Evolutionary conservation across 2,113 vertebrate genomes (phyloP).

Genomic region (Myrmecobius fasciatus): DNA sequence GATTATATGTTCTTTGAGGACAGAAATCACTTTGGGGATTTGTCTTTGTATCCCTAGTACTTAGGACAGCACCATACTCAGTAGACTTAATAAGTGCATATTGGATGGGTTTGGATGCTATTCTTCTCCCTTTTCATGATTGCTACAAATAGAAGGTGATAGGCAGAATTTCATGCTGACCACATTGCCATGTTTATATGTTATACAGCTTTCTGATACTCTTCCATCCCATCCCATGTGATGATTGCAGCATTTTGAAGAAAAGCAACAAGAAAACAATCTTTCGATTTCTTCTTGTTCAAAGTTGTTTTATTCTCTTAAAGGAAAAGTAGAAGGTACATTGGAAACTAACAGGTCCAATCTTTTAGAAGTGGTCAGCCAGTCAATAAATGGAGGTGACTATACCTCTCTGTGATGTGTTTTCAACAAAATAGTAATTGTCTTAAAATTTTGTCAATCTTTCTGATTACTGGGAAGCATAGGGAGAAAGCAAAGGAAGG

Average conservation of each 20-base stretch:
- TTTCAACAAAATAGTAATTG: not conserved
- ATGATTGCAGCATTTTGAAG: not conserved
- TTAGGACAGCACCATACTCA: slow-evolving; percentile 11
- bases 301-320: not conserved
- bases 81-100: not conserved
- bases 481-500: not conserved
- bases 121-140: not conserved
- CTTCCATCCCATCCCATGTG: too few species aligned
- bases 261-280: not conserved
- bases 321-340: not conserved
- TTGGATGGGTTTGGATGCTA: not conserved
- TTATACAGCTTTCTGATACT: not conserved
- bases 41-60: not conserved
- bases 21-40: not conserved
- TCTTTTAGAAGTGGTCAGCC: too few species aligned
- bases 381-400: not conserved
- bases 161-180: not conserved
- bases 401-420: not conserved
- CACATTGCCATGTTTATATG: not conserved
- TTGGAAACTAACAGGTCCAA: too few species aligned
- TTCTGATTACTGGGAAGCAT: not conserved
- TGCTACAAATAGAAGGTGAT: not conserved
- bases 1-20: slow-evolving; percentile 11
- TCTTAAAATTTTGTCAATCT: not conserved
- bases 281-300: not conserved